Base-by-base conservation (phyloP, 2,113 vertebrate genomes). In the Amblyornis subalaris region DNA sequence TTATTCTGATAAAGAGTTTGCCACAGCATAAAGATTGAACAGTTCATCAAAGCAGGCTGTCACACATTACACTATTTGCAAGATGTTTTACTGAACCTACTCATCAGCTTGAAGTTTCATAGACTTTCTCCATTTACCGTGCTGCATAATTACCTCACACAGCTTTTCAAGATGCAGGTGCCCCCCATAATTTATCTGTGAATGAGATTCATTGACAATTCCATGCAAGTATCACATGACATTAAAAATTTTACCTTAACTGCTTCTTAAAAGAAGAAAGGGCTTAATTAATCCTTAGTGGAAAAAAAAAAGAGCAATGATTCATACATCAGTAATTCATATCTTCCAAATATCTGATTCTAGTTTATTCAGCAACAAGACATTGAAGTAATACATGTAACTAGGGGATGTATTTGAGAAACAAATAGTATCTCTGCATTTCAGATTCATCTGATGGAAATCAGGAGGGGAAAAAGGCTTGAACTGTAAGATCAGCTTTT, bases 141-240 rank as follows among this genome's bases (percentile, higher is more conserved):
- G 45, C 53, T 88, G 66, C 50, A n/a, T 61, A 94, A 93, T 74
- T 50, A 82, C 13, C 53, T 91, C 57, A 79, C 12, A 53, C 38
- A 71, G 61, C 53, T 89, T 89, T 76, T 76, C 74, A 72, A 87
- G 62, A 69, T 21, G 48, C 88, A 93, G 58, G 70, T 91, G 48
- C 36, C 50, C 53, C 57, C 70, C 28, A 21, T 28, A 77, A 77
- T 66, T 87, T 84, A 53, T 65, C 42, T 70, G 25, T 66, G 88
- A 86, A 89, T 48, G 14, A 77, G 15, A 73, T 60, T 65, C 58
- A 91, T 22, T 81, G 73, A 61, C 36, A 95, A 80, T 60, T 17
- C 11, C 26, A 76, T 53, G 17, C 33, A 88, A 90, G 24, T 15
- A 76, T 36, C 38, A 70, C 8, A 51, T 33, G 9, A 89, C 36